Evolutionary conservation across 2,113 vertebrate genomes (phyloP), one percentile per base, ranked within the genome.

Genomic region (Sclerurus mexicanus): DNA sequence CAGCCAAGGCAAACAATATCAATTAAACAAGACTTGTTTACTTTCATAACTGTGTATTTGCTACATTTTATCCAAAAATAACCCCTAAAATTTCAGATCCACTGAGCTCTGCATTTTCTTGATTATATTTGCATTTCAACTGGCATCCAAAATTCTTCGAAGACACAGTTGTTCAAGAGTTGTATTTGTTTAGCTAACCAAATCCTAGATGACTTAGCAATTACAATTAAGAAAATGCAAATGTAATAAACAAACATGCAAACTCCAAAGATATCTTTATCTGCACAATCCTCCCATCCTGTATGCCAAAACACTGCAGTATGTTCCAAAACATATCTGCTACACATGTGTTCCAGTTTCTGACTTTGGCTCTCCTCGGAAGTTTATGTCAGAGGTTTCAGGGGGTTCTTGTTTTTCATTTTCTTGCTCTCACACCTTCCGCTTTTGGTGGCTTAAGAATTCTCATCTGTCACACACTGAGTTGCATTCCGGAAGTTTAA

Each of bases 191-290:
- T 25, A 89, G 52, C 68, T 67, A 74, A 81, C 22, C 84, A 90
- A 83, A 88, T 78, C 76, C 76, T 58, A 71, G 9, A 75, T 92
- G 92, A 95, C 90, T 85, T 42, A 25, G 88, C 88, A 94, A 30
- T 72, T 56, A 74, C 3, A 18, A 49, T 68, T 64, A 88, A n/a
- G 50, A 97, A 97, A 96, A 94, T 30, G 56, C 75, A 95, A 83
- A 46, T 33, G 42, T 58, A 93, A 79, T 39, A 94, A 91, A 40
- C 56, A 87, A 87, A 91, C 72, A 90, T 55, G 60, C 52, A 89
- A 79, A 85, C 72, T 47, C 44, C 50, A 79, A 62, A 97, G 87
- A 97, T 94, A 94, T 21, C 71, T 91, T 89, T 97, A 95, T 95
- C 91, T 91, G 55, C 85, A 66, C 60, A 87, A 79, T 67, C 59